Evolutionary conservation across 2,113 vertebrate genomes (phyloP).

Genomic region (Mobula hypostoma): DNA sequence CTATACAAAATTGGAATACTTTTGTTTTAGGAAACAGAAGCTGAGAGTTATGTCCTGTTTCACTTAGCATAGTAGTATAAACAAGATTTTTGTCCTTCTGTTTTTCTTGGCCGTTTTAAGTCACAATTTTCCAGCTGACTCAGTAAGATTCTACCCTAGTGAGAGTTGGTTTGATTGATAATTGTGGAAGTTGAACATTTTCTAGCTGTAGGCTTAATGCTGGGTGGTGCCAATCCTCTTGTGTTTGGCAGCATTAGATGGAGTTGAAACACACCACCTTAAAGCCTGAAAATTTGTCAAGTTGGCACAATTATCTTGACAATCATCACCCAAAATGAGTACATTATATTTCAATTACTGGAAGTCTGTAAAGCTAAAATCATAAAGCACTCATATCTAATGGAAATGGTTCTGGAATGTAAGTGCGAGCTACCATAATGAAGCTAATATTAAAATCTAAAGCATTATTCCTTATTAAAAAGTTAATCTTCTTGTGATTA

Average conservation of each 20-base stretch:
- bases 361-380: not conserved
- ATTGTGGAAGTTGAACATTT: not conserved
- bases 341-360: not conserved
- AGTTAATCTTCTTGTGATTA: not conserved
- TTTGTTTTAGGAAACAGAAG: not conserved
- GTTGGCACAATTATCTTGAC: not conserved
- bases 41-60: not conserved
- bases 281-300: not conserved
- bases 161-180: not conserved
- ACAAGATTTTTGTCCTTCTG: not conserved
- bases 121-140: not conserved
- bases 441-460: slow-evolving; percentile 28
- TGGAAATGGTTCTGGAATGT: not conserved
- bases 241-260: not conserved
- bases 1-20: not conserved
- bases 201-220: not conserved
- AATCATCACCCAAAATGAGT: not conserved
- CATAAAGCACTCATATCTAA: not conserved
- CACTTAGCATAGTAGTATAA: too few relatives aligned
- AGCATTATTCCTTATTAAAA: slow-evolving; percentile 12
- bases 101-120: not conserved
- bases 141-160: not conserved
- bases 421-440: not conserved
- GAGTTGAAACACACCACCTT: not conserved
- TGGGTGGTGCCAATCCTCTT: not conserved